Conservation (phyloP, 2,113 vertebrate genomes). For the Peucedramus taeniatus region DNA sequence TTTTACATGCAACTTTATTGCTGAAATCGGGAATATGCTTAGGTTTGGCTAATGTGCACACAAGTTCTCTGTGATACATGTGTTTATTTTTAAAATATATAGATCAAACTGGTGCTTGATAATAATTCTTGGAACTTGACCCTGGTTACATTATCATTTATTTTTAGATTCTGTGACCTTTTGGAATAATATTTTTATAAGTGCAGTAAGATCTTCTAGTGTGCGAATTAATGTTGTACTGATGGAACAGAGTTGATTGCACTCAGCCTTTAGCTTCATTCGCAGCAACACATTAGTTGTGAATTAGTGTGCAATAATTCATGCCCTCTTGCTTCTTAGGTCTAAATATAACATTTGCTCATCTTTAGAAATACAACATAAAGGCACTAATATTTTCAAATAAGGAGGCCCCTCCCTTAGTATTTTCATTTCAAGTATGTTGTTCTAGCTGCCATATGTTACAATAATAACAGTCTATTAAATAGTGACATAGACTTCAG, state of each 20-base stretch:
- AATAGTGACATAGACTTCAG: neutral
- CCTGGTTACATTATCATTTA: constrained; percentile 56
- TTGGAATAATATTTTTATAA: constrained; percentile 69
- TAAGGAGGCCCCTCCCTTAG: constrained; percentile 30
- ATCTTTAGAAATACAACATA: constrained; percentile 69
- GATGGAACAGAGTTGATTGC: constrained; percentile 66
- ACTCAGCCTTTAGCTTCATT: constrained; percentile 69
- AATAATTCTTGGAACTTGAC: constrained; percentile 30
- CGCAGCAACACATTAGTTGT: constrained; percentile 66
- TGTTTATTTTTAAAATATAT: neutral
- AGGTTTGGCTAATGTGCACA: neutral
- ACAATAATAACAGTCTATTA: constrained; percentile 57
- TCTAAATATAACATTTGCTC: constrained; percentile 75
- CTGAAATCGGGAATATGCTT: neutral
- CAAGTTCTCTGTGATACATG: neutral
- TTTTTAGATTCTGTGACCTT: constrained; percentile 65
- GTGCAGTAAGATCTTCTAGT: constrained; percentile 57
- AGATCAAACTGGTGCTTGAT: neutral
- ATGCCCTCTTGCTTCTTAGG: constrained; percentile 68
- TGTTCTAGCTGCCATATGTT: constrained; percentile 57
- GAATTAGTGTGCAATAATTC: constrained; percentile 77
- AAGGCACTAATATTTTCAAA: constrained; percentile 72
- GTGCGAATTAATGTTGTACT: constrained; percentile 70
- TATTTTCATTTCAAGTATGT: constrained; percentile 68
- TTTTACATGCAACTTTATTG: neutral